Base-by-base conservation (phyloP, 2,113 vertebrate species). In the Phoxinus phoxinus region DNA sequence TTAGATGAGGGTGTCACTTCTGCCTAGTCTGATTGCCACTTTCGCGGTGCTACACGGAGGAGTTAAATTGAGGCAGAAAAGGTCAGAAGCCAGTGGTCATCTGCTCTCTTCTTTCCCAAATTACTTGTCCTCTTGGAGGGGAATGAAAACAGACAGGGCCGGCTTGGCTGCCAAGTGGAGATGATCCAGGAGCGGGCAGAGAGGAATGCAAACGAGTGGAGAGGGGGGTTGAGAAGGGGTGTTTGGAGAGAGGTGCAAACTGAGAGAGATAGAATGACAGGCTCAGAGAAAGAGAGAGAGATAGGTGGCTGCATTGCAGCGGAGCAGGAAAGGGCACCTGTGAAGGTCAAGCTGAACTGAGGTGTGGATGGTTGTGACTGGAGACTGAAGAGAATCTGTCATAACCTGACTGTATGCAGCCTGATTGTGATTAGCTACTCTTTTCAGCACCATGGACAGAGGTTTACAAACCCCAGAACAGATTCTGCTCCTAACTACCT, bases 61-160 rank as follows among this genome's bases (percentile, higher is more conserved):
- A 95, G 89, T 88, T 92, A 95, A 96, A 97, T 94, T 87, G 95
- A 93, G 95, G 95, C 90, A 96, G 97, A 95, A 96, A 96, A 96
- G 96, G 94, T 96, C 94, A 94, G 93, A 46, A 92, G 94, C 92
- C 90, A 92, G 88, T 94, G 94, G 95, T 93, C 94, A 94, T 94
- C 93, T 92, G 93, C 91, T 91, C 88, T 92, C 93, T 90, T 83
- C 93, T 91, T 93, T 93, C 94, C 92, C 91, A 93, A 92, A 93
- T 92, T 87, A 85, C 95, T 95, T 86, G 90, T 93, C 90, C 87
- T 91, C 79, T 83, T 2, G 84, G 94, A 94, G 91, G 92, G 90
- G 94, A 96, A 96, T 88, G 90, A 94, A 95, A 92, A 85, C 53
- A 92, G 95, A 95, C 94, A 95, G 93, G 94, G 86, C 91, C 59